Evolutionary conservation across 2,888 invertebrate genomes (phyloP).

Genomic region (Drosophila siamana): DNA sequence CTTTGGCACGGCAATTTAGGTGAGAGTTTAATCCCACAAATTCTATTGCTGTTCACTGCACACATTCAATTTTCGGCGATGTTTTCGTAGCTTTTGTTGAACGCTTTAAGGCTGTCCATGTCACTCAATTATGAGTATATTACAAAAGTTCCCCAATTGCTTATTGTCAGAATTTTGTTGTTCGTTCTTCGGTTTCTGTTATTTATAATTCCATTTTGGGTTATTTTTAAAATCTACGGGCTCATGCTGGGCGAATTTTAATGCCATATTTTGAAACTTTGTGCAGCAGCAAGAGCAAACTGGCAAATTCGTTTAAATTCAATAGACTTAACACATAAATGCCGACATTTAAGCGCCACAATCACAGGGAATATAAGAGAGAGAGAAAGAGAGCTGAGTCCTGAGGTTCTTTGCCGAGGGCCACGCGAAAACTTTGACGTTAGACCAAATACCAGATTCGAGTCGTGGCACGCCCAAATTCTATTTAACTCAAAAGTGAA

Average conservation of each 20-base stretch:
- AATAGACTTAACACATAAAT: conserved; percentile 62
- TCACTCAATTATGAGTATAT: neutral
- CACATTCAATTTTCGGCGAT: neutral
- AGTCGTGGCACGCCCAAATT: conserved; percentile 34
- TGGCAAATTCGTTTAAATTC: conserved; percentile 59
- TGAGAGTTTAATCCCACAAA: neutral
- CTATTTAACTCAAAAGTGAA: conserved; percentile 68
- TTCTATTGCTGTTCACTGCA: neutral
- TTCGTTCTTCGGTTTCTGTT: too few relatives aligned
- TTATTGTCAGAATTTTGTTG: neutral
- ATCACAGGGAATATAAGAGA: conserved; percentile 14
- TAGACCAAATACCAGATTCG: neutral
- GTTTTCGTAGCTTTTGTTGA: neutral
- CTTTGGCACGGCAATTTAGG: too few relatives aligned
- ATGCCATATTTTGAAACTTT: conserved; percentile 35
- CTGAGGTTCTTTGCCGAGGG: conserved; percentile 4
- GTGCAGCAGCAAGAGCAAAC: conserved; percentile 3
- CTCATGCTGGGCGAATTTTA: conserved; percentile 16
- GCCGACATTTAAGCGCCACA: conserved; percentile 45
- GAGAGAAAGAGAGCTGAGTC: conserved; percentile 8
- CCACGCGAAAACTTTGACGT: conserved; percentile 9
- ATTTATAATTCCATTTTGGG: conserved; percentile 15
- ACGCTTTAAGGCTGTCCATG: neutral
- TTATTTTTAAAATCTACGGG: conserved; percentile 5
- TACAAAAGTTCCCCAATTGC: neutral